These are phyloP conservation scores for Thalassophryne amazonica DNA, from an alignment of 2,797 vertebrate genomes.

Conservation along the genomic window DNA sequence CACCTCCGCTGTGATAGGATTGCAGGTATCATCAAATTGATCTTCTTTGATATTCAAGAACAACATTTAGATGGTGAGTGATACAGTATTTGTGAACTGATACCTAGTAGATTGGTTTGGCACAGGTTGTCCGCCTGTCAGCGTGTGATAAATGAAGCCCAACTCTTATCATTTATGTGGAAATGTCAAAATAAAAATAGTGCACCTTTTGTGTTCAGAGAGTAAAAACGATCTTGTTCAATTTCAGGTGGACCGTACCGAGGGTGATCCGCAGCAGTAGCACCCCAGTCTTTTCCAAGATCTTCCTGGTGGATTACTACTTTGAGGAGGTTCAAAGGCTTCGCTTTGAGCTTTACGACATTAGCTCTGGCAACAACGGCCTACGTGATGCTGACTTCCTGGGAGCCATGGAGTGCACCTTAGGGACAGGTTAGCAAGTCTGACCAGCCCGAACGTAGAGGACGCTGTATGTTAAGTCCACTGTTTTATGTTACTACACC, in stretches of 20 bases:
- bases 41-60: no score
- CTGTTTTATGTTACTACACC: conserved; percentile 2
- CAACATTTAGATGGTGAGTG: no score
- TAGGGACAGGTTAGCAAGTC: conserved; percentile 87
- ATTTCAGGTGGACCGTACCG: conserved; percentile 93
- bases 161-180: no score
- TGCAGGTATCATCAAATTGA: no score
- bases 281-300: conserved; percentile 92
- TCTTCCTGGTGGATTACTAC: conserved; percentile 96
- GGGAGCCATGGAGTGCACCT: conserved; percentile 95
- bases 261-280: conserved; percentile 97
- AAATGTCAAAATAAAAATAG: no score
- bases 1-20: no score
- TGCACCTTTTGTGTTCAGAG: background rate
- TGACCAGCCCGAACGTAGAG: no score
- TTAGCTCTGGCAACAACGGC: conserved; percentile 95
- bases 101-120: no score
- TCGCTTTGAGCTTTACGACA: conserved; percentile 94
- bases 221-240: background rate
- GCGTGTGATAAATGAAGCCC: no score
- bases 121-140: no score
- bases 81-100: no score
- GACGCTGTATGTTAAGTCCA: background rate
- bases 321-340: conserved; percentile 97
- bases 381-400: conserved; percentile 96